Base-by-base conservation (phyloP, 1,140 invertebrate genomes). In the Drosophila guanche region DNA sequence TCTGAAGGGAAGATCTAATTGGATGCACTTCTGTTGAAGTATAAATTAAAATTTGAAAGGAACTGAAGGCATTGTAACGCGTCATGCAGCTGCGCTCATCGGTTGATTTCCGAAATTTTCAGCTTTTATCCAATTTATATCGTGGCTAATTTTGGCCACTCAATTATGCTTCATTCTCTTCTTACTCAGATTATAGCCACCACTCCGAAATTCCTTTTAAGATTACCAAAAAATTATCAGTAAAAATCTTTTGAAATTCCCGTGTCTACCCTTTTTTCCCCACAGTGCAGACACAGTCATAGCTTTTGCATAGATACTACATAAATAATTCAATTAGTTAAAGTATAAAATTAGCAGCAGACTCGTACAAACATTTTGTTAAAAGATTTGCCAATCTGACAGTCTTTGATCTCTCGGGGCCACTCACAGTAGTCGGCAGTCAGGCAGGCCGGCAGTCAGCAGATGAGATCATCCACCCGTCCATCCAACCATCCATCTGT, bases 311-410 rank as follows among this genome's bases (percentile, higher is more conserved):
- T 23, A 5, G 16, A 23, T 5, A 8, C 20, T 46, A 42, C 52
- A 73, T 73, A 73, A 74, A 65, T 74, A 73, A 74, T 73, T 65
- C 70, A 74, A 74, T 74, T 74, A 74, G 70, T 65, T 73, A 65
- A 47, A 74, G 58, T 51, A 22, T 43, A 74, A 74, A 74, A 74
- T 74, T 74, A 74, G 67, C 67, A 46, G 40, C 14, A 55, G 50
- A 46, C 16, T 20, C 16, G 16, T 46, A 59, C 41, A 45, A 50
- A 50, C 46, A 70, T 50, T 58, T 70, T 59, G 70, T 45, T 48
- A 50, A 73, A 73, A 73, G 58, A 74, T 74, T 74, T 74, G 52
- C 70, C 70, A 74, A 74, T 73, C 70, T 73, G 58, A 68, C 65
- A 68, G 65, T 68, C 68, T 73, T 74, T 65, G 70, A 74, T 74